phyloP scores from a whole-genome alignment of 1,140 invertebrate genomes.

The Hesperophylax magnus region DNA sequence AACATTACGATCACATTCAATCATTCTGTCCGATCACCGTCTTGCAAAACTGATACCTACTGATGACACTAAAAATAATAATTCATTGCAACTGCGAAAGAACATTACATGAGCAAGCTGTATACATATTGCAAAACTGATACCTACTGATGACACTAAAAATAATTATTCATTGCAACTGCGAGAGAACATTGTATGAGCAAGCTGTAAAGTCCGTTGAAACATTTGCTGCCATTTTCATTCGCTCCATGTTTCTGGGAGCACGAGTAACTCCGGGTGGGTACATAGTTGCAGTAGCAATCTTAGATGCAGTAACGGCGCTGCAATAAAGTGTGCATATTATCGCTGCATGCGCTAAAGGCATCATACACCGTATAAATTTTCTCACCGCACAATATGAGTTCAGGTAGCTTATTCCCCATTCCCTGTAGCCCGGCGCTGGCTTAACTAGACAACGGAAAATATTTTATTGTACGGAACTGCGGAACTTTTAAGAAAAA shows the following conservation, averaged over 20 bases:
- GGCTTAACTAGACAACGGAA: background rate
- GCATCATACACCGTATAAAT: slow-evolving; percentile 55
- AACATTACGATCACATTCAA: no score
- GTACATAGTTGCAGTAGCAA: slow-evolving; percentile 1
- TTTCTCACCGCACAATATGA: slow-evolving; percentile 51
- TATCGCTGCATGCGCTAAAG: slow-evolving; percentile 50
- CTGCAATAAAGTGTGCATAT: slow-evolving; percentile 56
- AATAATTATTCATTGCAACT: no score
- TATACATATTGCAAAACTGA: no score
- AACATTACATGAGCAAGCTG: background rate
- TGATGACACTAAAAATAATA: no score
- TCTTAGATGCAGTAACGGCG: slow-evolving; percentile 14
- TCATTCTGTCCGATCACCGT: background rate
- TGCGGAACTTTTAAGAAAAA: background rate
- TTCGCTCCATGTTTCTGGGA: slow-evolving; percentile 3
- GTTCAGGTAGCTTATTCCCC: slow-evolving; percentile 17
- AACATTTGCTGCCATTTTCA: slow-evolving; percentile 24
- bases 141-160: no score
- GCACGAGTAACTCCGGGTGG: background rate
- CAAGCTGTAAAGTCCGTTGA: background rate
- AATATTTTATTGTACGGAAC: background rate
- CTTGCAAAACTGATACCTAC: no score
- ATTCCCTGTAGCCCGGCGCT: background rate
- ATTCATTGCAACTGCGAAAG: no score
- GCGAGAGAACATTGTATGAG: no score